Conservation (phyloP, 53 echinoderm and acorn worm species). For the Holothuria scabra region DNA sequence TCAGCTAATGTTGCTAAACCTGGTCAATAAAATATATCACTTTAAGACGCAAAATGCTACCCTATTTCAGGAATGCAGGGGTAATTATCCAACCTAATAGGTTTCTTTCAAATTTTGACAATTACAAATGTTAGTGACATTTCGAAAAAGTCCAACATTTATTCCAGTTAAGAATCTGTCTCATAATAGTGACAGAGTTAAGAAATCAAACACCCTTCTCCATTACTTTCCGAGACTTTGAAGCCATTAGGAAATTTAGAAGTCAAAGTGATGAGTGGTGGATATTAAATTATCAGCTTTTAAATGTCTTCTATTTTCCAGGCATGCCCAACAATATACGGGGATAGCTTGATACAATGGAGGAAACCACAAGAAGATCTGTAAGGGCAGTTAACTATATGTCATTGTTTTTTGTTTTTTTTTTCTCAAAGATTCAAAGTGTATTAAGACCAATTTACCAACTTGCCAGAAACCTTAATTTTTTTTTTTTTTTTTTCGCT, state of each 20-base stretch:
- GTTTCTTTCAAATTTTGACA: background rate
- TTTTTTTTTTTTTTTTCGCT: background rate
- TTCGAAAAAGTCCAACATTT: no score
- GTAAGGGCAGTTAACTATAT: constrained; percentile 46
- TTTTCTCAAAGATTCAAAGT: constrained; percentile 39
- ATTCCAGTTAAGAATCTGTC: constrained; percentile 17
- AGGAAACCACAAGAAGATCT: constrained; percentile 48
- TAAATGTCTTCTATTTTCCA: constrained; percentile 46
- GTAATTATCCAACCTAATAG: constrained; percentile 26
- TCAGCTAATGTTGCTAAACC: no score
- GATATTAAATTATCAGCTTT: constrained; percentile 54
- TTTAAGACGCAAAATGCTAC: background rate
- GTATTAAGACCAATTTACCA: constrained; percentile 41
- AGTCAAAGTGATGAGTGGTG: constrained; percentile 38
- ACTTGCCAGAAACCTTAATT: constrained; percentile 24
- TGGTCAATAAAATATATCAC: background rate
- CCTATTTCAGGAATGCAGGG: constrained; percentile 26
- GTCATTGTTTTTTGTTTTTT: no score
- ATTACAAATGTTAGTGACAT: background rate
- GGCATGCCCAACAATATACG: constrained; percentile 47
- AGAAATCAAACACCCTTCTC: constrained; percentile 43
- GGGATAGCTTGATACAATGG: constrained; percentile 56
- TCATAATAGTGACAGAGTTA: constrained; percentile 54
- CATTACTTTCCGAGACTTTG: constrained; percentile 42
- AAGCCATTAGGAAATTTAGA: constrained; percentile 46